Base-by-base conservation (phyloP, 2,888 invertebrate species). In the Aporophyla lueneburgensis region DNA sequence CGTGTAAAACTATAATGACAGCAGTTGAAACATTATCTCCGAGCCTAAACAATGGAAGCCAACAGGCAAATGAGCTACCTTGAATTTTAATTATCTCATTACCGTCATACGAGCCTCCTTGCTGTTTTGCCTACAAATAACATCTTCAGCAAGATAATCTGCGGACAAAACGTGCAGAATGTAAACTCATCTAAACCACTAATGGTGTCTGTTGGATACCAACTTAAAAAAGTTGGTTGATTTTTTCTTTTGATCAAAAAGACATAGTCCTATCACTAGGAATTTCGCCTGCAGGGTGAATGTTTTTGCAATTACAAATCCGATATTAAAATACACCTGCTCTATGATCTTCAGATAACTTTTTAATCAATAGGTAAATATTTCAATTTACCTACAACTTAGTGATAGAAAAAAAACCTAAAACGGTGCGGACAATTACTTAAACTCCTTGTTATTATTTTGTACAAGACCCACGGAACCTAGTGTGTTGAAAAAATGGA, bases 1-100 rank as follows among this genome's bases (percentile, higher is more conserved):
- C 49, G 10, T 54, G 21, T 21, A 27, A 71, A 74, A 59, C 71
- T 71, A 49, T 10, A 53, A 56, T 54, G 51, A 43, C 43, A 62
- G 56, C 63, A 61, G 54, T 65, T 69, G n/a, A 12, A 74, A 73
- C 71, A 73, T 76, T 78, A 71, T 62, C 78, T 76, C 49, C 49
- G 49, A 53, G 19, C 56, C 65, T 73, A 65, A 81, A 74, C 76
- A 74, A 65, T 84, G 51, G 66, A 70, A 67, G 58, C 59, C 43
- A 21, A 21, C 70, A 33, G 56, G n/a, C 61, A 80, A 77, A 83
- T 77, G 69, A 73, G 77, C 61, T 65, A 77, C 75, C 76, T 77
- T 77, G 81, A 86, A 85, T 87, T 87, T 85, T 81, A 83, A 87
- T 75, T 62, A 74, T 71, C 78, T 86, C 78, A 83, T 87, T 86